Percentiles rank a stretch among this genome's conserved stretches.
Evolutionary conservation across 2,888 invertebrate genomes (phyloP).

Genomic region (Cynaeus angustus): DNA sequence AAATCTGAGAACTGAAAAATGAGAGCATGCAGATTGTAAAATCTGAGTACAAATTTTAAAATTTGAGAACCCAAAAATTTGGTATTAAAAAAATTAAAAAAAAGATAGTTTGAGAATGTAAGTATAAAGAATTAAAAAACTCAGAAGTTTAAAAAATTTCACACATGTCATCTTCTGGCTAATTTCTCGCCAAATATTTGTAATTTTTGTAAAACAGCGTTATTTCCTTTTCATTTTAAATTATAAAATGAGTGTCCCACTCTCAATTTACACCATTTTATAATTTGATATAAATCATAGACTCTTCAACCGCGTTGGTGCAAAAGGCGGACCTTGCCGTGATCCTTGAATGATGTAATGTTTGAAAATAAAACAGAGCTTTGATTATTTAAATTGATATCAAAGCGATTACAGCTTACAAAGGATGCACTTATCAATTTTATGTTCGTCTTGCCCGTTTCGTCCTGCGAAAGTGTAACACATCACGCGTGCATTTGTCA

Average conservation of each 20-base stretch:
- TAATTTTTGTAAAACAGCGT: too few species aligned
- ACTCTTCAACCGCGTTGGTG: conserved; percentile 34
- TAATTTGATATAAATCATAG: conserved; percentile 34
- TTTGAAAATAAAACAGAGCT: conserved; percentile 39
- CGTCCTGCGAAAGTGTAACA: neutral
- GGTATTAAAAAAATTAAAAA: too few species aligned
- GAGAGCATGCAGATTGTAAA: too few species aligned
- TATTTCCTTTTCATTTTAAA: conserved; percentile 14
- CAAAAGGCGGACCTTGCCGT: conserved; percentile 39
- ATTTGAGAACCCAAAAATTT: too few species aligned
- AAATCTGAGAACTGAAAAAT: too few species aligned
- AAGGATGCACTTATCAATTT: conserved; percentile 23
- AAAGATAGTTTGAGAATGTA: too few species aligned
- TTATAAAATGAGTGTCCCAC: conserved; percentile 37
- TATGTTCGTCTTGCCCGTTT: too few species aligned
- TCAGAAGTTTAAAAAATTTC: too few species aligned
- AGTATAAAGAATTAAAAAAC: too few species aligned
- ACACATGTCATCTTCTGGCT: too few species aligned
- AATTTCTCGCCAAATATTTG: too few species aligned
- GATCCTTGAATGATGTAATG: conserved; percentile 37
- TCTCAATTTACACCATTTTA: conserved; percentile 31
- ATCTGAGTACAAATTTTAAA: too few species aligned
- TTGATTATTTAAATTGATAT: conserved; percentile 36
- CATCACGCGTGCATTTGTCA: conserved; percentile 23
- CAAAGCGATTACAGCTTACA: conserved; percentile 10